phyloP scores from a whole-genome alignment of 2,888 invertebrate genomes.

The Pristionchus japonicus region DNA sequence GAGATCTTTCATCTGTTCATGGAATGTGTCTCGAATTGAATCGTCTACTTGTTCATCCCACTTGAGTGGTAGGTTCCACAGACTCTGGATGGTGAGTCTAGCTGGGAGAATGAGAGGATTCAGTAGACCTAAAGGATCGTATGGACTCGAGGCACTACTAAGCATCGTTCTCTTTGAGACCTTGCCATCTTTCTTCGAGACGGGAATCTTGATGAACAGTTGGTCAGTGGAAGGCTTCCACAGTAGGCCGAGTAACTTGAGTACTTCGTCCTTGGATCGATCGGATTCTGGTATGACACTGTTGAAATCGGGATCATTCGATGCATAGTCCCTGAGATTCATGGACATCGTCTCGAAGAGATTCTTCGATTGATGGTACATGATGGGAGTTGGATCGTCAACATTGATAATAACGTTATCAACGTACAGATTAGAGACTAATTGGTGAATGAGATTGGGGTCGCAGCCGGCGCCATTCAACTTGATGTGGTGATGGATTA shows the following conservation, averaged over 20 bases:
- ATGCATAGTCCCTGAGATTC: neutral
- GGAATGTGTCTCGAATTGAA: neutral
- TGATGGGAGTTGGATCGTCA: neutral
- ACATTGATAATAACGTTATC: neutral
- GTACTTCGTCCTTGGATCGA: neutral
- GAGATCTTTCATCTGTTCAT: neutral
- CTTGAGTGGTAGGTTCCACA: neutral
- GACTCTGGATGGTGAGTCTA: neutral
- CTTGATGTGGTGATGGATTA: constrained; percentile 50
- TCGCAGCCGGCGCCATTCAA: neutral
- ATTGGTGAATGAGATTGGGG: neutral
- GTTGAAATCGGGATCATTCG: neutral
- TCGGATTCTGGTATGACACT: neutral
- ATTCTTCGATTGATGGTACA: neutral
- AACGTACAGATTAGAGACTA: neutral
- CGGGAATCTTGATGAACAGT: neutral
- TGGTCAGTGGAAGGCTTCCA: neutral
- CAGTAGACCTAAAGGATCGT: neutral
- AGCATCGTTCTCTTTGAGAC: neutral
- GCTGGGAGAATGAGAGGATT: neutral
- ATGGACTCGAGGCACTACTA: neutral
- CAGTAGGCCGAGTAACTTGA: neutral
- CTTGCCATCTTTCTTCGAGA: neutral
- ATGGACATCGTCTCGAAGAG: neutral
- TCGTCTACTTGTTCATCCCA: neutral